Base-by-base conservation (phyloP, 2,888 invertebrate species). In the Dasysyrphus tricinctus region DNA sequence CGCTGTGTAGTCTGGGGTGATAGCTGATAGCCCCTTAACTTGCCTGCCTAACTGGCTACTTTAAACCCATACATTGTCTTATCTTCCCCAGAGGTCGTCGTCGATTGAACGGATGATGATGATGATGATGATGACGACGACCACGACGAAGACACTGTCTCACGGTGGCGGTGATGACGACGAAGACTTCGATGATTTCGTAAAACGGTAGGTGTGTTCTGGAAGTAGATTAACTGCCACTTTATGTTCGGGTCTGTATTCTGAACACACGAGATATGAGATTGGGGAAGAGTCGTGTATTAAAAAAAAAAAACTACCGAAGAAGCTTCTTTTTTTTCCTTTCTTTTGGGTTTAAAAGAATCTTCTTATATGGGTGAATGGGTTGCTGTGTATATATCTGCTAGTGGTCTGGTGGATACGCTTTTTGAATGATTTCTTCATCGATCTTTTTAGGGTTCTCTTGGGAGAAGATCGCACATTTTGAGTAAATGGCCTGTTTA, bases 171-270 rank as follows among this genome's bases (percentile, higher is more conserved):
- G 39, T 1, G 16, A 61, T 29, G 44, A 44, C 16, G 49, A 65
- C 65, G 7, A 29, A 12, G 54, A 29, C 51, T 47, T 14, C 16
- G 69, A 83, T 79, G 78, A 42, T 63, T 75, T 79, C 47, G 79
- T 69, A 83, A 73, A 77, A 85, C 85, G 86, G 82, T 86, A 82
- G 86, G 86, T 86, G 86, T 86, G 82, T 82, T 82, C 78, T 79
- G 65, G 80, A 84, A 73, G 84, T 80, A 74, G 86, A 81, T 74
- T 78, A 81, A 70, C 81, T 81, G 81, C 81, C 82, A 84, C 79
- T 80, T 75, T 65, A 75, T 49, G 83, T 79, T 80, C 72, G 79
- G 63, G 69, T 61, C 49, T 70, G 70, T 44, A 76, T 24, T 57
- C 47, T 69, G 63, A 44, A 75, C 75, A 57, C 75, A 57, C 8